A percentile compares a stretch with the other conserved stretches of the same genome.
These are phyloP conservation scores for Morinoia aosen DNA, from an alignment of 2,888 invertebrate genomes.

Conservation along the genomic window DNA sequence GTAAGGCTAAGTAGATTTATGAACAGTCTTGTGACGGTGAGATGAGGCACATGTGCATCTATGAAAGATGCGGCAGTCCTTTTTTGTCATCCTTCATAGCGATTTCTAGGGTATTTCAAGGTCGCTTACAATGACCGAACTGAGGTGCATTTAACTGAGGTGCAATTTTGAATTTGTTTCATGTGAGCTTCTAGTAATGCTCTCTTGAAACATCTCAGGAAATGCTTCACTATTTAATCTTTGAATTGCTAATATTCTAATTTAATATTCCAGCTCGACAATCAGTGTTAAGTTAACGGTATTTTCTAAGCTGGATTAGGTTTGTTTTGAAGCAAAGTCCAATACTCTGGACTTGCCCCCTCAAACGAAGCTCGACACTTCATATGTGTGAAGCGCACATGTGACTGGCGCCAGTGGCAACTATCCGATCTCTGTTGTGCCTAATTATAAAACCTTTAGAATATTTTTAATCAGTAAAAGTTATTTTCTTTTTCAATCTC, in stretches of 20 bases:
- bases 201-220: not conserved
- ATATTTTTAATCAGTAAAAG: not conserved
- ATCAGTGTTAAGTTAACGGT: not conserved
- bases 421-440: not conserved
- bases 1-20: not conserved
- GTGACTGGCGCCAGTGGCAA: not conserved
- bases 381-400: not conserved
- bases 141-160: not conserved
- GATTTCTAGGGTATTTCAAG: not conserved
- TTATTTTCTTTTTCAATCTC: not conserved
- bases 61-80: not conserved
- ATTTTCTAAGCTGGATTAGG: not conserved
- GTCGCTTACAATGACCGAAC: not conserved
- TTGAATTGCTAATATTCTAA: not conserved
- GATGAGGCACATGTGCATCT: not conserved
- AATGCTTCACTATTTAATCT: not conserved
- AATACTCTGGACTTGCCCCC: not conserved
- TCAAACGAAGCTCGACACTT: not conserved
- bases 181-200: not conserved
- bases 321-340: not conserved
- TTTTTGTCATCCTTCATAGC: not conserved
- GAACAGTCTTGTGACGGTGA: not conserved
- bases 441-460: not conserved
- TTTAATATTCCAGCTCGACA: not conserved
- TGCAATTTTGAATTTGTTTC: too few relatives aligned